Base-by-base conservation (phyloP, 2,888 invertebrate genomes). In the Drosophila algonquin region DNA sequence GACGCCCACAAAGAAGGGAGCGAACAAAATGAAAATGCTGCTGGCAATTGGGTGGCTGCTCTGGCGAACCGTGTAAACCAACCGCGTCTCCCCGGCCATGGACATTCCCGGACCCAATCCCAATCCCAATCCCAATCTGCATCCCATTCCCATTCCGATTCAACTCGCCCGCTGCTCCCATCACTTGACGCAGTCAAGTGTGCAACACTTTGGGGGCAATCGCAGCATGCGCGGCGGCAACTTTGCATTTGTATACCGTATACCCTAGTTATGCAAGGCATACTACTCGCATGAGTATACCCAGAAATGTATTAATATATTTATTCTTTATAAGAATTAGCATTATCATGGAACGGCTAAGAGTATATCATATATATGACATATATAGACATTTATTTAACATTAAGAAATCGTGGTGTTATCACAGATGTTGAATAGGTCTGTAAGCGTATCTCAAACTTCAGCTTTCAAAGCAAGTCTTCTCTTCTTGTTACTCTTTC, bases 141-240 rank as follows among this genome's bases (percentile, higher is more conserved):
- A 16, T 47, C 64, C 54, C 18, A 8, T 24, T 47, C 64, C 18
- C 18, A 18, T 30, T 8, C 10, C 57, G 12, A 68, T 54, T 62
- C 30, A 10, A 12, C 40, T 52, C 14, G 57, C 61, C 46, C 46
- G 60, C 56, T 61, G 48, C 55, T 32, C 55, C 69, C 62, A 72
- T 58, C 54, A 60, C 51, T 53, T 67, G 63, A 75, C 64, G 84
- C 84, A 85, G 80, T 82, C 80, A 76, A 87, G 88, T 88, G 88
- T 87, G 83, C 79, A 82, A 78, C 73, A 82, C 78, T 85, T 81
- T 75, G 69, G 62, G 55, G 72, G 73, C 57, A 53, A 27, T 57
- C 62, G 56, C 53, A 74, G 71, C 63, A 57, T 55, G 63, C 54
- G 73, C 70, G 59, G 27, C 63, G 47, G 67, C 79, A 75, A 63